Percentiles rank a stretch among this genome's conserved stretches.
Evolutionary conservation across 2,113 vertebrate genomes (phyloP).

Genomic region (Pedetes capensis): DNA sequence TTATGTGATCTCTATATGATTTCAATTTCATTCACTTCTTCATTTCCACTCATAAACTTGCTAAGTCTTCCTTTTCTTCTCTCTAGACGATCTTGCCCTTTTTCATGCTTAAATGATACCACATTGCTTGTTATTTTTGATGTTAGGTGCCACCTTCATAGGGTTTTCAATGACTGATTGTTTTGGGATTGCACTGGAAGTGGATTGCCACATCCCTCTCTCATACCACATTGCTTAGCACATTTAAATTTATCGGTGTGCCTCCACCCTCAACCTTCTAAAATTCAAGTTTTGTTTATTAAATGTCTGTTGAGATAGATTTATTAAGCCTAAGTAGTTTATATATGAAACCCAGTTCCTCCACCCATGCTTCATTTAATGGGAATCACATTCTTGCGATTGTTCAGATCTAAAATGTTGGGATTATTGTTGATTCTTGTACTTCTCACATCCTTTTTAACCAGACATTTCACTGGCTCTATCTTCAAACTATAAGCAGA

Average conservation of each 20-base stretch:
- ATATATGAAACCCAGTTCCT: not conserved
- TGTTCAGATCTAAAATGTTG: not conserved
- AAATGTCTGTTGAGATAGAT: not conserved
- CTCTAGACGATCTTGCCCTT: not conserved
- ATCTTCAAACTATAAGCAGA: not conserved
- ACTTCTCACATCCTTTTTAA: not conserved
- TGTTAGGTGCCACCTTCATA: too few species aligned
- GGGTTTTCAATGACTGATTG: too few species aligned
- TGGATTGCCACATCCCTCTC: too few species aligned
- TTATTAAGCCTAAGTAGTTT: not conserved
- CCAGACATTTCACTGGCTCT: not conserved
- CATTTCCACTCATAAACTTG: not conserved
- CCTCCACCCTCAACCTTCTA: not conserved
- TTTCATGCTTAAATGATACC: not conserved
- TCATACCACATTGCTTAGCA: too few species aligned
- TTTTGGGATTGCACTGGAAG: too few species aligned
- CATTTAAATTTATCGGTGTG: not conserved
- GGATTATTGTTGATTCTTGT: not conserved
- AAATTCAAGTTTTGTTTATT: not conserved
- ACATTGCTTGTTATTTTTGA: too few species aligned
- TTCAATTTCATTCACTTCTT: not conserved
- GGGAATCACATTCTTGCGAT: accelerated
- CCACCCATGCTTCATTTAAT: not conserved
- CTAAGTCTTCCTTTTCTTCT: not conserved
- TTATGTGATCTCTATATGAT: too few species aligned